Percentiles rank a stretch among this genome's conserved stretches.
phyloP scores from a whole-genome alignment of 2,797 vertebrate genomes.

The Pelobates cultripes region DNA sequence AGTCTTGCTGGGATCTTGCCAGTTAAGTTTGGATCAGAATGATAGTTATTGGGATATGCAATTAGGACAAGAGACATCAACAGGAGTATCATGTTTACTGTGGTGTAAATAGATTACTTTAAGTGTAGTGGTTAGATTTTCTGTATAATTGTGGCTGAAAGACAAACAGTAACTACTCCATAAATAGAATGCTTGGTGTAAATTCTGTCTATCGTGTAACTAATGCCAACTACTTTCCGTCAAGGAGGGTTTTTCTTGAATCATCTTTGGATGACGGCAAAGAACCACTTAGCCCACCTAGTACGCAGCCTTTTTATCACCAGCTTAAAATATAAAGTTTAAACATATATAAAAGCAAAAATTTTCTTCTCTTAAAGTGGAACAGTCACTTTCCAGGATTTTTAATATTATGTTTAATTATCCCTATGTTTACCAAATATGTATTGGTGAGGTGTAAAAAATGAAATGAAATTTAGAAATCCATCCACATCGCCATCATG shows the following conservation, averaged over 20 bases:
- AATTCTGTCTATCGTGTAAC: conserved; percentile 10
- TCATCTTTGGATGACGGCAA: neutral
- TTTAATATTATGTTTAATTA: too few species aligned
- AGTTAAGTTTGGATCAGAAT: conserved; percentile 27
- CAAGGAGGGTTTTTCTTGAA: neutral
- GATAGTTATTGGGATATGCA: conserved; percentile 20
- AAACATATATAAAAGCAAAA: neutral
- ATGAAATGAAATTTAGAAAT: too few species aligned
- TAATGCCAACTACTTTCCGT: conserved; percentile 3
- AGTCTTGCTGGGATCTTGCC: conserved; percentile 10
- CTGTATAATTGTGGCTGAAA: conserved; percentile 9
- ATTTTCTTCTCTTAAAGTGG: too few species aligned
- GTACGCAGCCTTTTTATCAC: neutral
- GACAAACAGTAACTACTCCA: neutral
- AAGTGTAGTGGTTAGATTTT: conserved; percentile 14
- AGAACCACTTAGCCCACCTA: conserved; percentile 7
- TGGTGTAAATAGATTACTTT: conserved; percentile 34
- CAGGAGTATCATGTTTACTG: conserved; percentile 28
- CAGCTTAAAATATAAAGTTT: neutral
- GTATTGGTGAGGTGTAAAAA: too few species aligned
- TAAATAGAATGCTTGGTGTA: conserved; percentile 3
- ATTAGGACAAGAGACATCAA: conserved; percentile 21
- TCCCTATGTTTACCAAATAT: too few species aligned
- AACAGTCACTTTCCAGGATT: too few species aligned
- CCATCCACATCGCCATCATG: too few species aligned